Percentiles rank a stretch among this genome's conserved stretches.
phyloP scores from a whole-genome alignment of 2,797 vertebrate species.

The Sphenodon punctatus region DNA sequence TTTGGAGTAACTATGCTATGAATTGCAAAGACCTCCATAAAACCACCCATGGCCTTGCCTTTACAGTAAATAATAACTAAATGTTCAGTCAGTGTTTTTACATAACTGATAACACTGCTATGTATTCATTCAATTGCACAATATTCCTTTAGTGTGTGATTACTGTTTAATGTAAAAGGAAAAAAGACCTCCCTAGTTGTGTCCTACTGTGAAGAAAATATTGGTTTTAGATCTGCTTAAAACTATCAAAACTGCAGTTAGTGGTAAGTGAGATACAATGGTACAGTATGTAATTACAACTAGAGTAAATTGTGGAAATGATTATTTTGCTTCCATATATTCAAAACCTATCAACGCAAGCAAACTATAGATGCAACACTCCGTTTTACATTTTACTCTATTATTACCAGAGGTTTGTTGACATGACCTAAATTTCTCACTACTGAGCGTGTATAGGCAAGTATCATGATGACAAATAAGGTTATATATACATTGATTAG shows the following conservation, averaged over 20 bases:
- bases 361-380: constrained; percentile 65
- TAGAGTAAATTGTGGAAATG: constrained; percentile 78
- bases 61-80: constrained; percentile 76
- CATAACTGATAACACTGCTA: constrained; percentile 74
- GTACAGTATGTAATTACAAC: constrained; percentile 80
- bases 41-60: constrained; percentile 85
- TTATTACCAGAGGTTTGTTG: constrained; percentile 70
- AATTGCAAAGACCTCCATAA: constrained; percentile 82
- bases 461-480: constrained; percentile 65
- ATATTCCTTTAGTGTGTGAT: constrained; percentile 77
- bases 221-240: constrained; percentile 72
- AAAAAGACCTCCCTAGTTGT: constrained; percentile 65
- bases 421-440: constrained; percentile 65
- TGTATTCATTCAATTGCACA: constrained; percentile 77
- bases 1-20: constrained; percentile 80
- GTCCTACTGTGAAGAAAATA: constrained; percentile 78
- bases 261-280: constrained; percentile 76
- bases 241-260: constrained; percentile 57
- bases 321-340: constrained; percentile 76
- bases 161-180: constrained; percentile 74
- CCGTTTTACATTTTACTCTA: constrained; percentile 70
- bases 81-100: constrained; percentile 72
- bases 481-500: constrained; percentile 62
- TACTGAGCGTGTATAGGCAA: constrained; percentile 74
- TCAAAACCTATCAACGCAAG: constrained; percentile 69